Base-by-base conservation (phyloP, 2,113 vertebrate genomes). In the Cynocephalus volans region DNA sequence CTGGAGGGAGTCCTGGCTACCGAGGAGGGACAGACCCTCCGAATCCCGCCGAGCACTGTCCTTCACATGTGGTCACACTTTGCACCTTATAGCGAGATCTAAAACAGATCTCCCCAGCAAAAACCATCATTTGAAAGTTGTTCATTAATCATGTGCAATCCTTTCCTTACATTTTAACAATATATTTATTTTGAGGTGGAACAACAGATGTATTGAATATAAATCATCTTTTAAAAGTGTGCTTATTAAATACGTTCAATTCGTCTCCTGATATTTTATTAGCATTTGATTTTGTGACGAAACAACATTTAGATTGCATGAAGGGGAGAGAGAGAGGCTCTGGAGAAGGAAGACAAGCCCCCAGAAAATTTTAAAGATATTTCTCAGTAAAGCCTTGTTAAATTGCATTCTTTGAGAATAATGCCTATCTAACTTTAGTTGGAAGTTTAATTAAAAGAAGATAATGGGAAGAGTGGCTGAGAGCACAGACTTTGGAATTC, bases 251-350 rank as follows among this genome's bases (percentile, higher is more conserved):
- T 87, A 33, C 64, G 48, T 65, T 76, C 54, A 91, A 0, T 70
- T 90, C 21, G 6, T 81, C 28, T 76, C 54, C 14, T 67, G 21
- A 58, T 45, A 41, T 88, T 90, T 86, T 81, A 70, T 93, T 79
- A 83, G 15, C 76, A 45, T 93, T 73, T 88, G 58, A 64, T 87
- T 77, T 93, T 83, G 36, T 31, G 48, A 60, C 54, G 14, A 83
- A 90, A 89, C 14, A 83, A 62, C 7, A 21, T 83, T 69, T 85
- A 24, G 8, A 79, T 36, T 72, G 28, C 56, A 11, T 48, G 73
- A 80, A 36, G 4, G 21, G 76, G 18, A 36, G 18, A 41, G 13
- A 24, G 50, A 1, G 24, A 41, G 18, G 54, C 8, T 70, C 65
- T 72, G 31, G 50, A 89, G 58, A 26, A 52, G 62, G 23, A 90